Conservation (phyloP, 2,888 invertebrate genomes). For the Hyposoter didymator region DNA sequence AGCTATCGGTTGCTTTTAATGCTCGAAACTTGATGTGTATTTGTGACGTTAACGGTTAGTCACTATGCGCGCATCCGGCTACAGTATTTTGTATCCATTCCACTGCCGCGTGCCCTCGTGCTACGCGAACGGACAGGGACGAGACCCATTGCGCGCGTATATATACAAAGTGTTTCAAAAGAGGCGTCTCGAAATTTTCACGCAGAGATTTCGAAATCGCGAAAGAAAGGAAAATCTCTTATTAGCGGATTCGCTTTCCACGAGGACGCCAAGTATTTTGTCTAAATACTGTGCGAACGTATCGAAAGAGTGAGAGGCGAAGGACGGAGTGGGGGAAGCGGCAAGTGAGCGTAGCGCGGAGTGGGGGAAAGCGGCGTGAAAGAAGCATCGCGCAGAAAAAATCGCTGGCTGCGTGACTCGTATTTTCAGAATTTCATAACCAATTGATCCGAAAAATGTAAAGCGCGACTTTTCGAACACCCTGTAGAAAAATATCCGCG, state of each 20-base stretch:
- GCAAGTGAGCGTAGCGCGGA: background rate
- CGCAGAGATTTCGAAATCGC: background rate
- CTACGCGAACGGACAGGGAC: background rate
- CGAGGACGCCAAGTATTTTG: background rate
- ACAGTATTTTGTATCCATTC: conserved; percentile 41
- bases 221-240: background rate
- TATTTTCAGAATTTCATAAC: background rate
- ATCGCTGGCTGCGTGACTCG: background rate
- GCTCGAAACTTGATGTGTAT: background rate
- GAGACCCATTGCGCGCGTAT: background rate
- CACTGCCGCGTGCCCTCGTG: conserved; percentile 47
- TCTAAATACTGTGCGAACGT: background rate
- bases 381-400: background rate
- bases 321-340: background rate
- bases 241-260: no score
- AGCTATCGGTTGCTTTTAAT: background rate
- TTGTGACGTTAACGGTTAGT: conserved; percentile 47
- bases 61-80: conserved; percentile 57
- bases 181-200: background rate
- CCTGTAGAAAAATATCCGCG: background rate
- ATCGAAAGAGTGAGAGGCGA: background rate
- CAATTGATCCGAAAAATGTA: background rate
- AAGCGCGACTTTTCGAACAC: background rate
- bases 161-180: conserved; percentile 2
- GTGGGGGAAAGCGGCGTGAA: background rate